Evolutionary conservation across 1,140 invertebrate genomes (phyloP).

Genomic region (Microplitis demolitor): DNA sequence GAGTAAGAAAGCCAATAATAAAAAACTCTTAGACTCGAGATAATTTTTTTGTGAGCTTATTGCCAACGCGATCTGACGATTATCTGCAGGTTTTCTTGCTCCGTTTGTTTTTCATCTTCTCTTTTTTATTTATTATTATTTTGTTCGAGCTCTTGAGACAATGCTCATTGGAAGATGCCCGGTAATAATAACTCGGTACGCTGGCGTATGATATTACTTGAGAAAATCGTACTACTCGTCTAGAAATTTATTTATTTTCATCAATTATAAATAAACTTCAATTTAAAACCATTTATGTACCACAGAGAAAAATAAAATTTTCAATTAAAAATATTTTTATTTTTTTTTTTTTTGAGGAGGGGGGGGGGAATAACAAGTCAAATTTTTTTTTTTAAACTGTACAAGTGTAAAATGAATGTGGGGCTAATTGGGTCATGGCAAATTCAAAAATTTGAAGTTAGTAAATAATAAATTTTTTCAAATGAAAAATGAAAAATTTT

Average conservation of each 20-base stretch:
- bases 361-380: too few relatives aligned
- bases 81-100: background rate
- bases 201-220: slow-evolving; percentile 10
- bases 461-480: too few relatives aligned
- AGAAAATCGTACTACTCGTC: slow-evolving; percentile 9
- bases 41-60: slow-evolving; percentile 1
- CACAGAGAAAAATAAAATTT: too few relatives aligned
- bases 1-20: background rate
- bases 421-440: too few relatives aligned
- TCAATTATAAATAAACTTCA: background rate
- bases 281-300: too few relatives aligned
- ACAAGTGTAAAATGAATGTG: too few relatives aligned
- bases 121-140: background rate
- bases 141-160: background rate
- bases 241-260: background rate
- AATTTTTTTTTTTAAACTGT: too few relatives aligned
- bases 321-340: too few relatives aligned
- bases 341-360: too few relatives aligned
- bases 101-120: background rate
- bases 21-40: background rate
- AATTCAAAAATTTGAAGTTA: too few relatives aligned
- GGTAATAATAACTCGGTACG: slow-evolving; percentile 14
- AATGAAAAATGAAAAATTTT: too few relatives aligned
- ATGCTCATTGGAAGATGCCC: background rate
- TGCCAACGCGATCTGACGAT: slow-evolving; percentile 3